Conservation (phyloP, 2,113 vertebrate genomes). For the Nothoprocta pentlandii region DNA sequence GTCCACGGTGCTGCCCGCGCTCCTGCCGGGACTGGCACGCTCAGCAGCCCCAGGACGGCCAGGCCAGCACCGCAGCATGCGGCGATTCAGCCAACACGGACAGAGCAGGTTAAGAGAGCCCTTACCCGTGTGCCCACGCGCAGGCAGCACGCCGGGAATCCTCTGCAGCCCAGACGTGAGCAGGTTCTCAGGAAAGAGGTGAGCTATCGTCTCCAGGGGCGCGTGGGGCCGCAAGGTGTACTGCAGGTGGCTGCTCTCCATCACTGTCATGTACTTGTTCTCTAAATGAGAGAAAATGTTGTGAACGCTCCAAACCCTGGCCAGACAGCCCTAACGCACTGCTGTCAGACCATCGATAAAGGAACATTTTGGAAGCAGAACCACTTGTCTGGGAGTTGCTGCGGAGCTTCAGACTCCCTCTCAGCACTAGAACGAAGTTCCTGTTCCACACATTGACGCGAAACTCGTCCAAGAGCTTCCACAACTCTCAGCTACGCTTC, state of each 20-base stretch:
- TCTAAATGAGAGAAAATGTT: constrained; percentile 77
- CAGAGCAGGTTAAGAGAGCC: no score
- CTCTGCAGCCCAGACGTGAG: constrained; percentile 84
- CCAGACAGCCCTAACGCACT: fast-evolving
- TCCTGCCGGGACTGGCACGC: no score
- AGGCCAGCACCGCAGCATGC: no score
- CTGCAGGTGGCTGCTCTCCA: constrained; percentile 84
- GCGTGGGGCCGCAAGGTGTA: constrained; percentile 82
- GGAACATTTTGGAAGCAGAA: fast-evolving
- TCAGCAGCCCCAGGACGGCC: no score
- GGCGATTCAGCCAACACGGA: no score
- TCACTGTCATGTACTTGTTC: constrained; percentile 76
- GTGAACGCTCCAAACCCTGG: fast-evolving
- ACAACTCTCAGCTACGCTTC: background rate
- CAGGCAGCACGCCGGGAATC: constrained; percentile 83
- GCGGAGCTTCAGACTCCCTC: background rate
- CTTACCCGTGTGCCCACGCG: constrained; percentile 70
- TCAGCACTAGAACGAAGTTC: background rate
- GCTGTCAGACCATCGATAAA: background rate
- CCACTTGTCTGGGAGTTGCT: no score
- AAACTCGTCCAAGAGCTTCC: background rate
- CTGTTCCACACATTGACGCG: background rate
- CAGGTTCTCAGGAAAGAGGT: constrained; percentile 90
- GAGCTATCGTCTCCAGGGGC: constrained; percentile 73
- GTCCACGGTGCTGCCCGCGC: no score